Conservation (phyloP, 2,797 vertebrate genomes). For the Macrochelys suwanniensis region DNA sequence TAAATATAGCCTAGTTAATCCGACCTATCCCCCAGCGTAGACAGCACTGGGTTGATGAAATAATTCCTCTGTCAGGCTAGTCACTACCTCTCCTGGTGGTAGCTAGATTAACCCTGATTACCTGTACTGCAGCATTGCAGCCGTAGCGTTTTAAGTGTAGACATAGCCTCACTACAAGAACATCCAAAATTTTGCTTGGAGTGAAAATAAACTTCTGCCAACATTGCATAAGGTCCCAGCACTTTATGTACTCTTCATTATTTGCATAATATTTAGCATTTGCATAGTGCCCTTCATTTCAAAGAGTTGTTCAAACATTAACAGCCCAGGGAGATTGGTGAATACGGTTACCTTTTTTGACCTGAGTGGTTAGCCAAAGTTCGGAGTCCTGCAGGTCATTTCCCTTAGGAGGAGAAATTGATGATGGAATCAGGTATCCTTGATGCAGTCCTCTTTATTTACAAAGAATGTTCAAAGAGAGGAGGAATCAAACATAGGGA, state of each 20-base stretch:
- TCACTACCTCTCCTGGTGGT: background rate
- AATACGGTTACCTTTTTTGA: too few species aligned
- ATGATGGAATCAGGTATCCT: background rate
- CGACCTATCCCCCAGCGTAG: background rate
- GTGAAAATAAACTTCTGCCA: conserved; percentile 48
- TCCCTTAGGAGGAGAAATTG: background rate
- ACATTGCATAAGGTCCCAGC: background rate
- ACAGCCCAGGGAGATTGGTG: background rate
- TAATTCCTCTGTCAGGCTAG: background rate
- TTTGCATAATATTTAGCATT: conserved; percentile 37
- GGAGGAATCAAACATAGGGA: background rate
- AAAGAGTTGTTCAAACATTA: background rate
- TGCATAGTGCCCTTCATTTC: background rate
- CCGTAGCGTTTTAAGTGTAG: background rate
- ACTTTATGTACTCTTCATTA: conserved; percentile 22
- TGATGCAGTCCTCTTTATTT: background rate
- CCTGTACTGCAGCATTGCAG: background rate
- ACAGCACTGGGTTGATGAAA: background rate
- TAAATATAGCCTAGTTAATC: background rate
- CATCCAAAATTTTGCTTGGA: conserved; percentile 44
- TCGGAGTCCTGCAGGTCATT: background rate
- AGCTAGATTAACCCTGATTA: background rate
- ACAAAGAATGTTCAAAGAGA: background rate
- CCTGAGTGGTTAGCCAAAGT: background rate
- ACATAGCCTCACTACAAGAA: rapidly evolving